Evolutionary conservation across 2,113 vertebrate species (phyloP).

Genomic region (Uropsilus gracilis): DNA sequence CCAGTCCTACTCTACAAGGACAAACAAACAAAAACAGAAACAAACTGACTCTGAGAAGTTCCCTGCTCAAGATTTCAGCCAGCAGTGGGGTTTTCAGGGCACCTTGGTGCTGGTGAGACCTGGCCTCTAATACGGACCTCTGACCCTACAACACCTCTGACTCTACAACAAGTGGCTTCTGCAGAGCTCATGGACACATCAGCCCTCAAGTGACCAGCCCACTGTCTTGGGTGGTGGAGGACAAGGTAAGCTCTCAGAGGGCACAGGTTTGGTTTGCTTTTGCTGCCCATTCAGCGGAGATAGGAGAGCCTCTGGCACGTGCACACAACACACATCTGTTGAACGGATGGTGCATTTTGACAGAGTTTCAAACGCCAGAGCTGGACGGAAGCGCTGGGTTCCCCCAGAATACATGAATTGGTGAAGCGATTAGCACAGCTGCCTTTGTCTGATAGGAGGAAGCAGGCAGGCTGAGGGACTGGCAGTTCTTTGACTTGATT

Average conservation of each 20-base stretch:
- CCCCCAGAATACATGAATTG: too few species aligned
- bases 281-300: neutral
- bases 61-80: neutral
- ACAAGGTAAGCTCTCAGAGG: too few species aligned
- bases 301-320: neutral
- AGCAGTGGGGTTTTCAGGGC: neutral
- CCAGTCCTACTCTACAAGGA: accelerated
- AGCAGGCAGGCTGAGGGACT: too few species aligned
- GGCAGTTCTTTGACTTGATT: too few species aligned
- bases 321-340: neutral
- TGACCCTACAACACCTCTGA: neutral
- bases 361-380: too few species aligned
- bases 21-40: neutral
- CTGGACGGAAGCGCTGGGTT: too few species aligned
- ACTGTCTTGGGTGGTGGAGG: too few species aligned
- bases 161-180: neutral
- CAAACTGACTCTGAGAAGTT: neutral
- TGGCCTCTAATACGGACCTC: neutral
- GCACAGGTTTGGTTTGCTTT: too few species aligned
- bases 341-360: neutral
- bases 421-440: too few species aligned
- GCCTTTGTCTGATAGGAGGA: too few species aligned
- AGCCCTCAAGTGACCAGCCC: neutral
- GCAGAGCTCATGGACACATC: too few species aligned
- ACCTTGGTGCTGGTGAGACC: neutral